Evolutionary conservation across 2,797 vertebrate species (phyloP).

Genomic region (Helarctos malayanus): DNA sequence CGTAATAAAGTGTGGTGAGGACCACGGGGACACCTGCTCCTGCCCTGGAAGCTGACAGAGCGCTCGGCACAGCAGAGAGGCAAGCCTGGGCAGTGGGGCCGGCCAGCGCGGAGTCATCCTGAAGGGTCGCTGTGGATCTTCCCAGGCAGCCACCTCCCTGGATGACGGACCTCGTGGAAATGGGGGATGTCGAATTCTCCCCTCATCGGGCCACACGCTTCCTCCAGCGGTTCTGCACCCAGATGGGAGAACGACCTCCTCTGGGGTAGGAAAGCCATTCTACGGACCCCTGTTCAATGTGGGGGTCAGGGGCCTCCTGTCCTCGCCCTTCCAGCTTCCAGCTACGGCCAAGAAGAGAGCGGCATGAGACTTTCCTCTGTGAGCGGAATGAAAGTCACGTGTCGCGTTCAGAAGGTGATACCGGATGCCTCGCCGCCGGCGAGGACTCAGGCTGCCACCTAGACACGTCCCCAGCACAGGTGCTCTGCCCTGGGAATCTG

Average conservation of each 20-base stretch:
- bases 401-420: background rate
- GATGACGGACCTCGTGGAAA: background rate
- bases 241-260: no score
- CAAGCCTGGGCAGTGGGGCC: accelerated
- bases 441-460: no score
- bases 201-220: accelerated
- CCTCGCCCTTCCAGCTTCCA: background rate
- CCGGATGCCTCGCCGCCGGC: accelerated
- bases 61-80: background rate
- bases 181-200: accelerated
- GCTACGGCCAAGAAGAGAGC: background rate
- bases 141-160: accelerated
- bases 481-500: background rate
- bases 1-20: no score
- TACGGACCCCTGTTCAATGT: background rate
- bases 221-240: background rate
- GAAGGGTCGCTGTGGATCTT: background rate
- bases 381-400: background rate
- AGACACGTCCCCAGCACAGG: background rate
- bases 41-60: no score
- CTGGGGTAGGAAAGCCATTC: accelerated
- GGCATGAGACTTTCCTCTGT: background rate
- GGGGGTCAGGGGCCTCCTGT: background rate
- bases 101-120: accelerated
- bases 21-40: no score